A percentile compares a stretch with the other conserved stretches of the same genome.
Evolutionary conservation across 2,113 vertebrate species (phyloP).

Genomic region (Zeus faber): DNA sequence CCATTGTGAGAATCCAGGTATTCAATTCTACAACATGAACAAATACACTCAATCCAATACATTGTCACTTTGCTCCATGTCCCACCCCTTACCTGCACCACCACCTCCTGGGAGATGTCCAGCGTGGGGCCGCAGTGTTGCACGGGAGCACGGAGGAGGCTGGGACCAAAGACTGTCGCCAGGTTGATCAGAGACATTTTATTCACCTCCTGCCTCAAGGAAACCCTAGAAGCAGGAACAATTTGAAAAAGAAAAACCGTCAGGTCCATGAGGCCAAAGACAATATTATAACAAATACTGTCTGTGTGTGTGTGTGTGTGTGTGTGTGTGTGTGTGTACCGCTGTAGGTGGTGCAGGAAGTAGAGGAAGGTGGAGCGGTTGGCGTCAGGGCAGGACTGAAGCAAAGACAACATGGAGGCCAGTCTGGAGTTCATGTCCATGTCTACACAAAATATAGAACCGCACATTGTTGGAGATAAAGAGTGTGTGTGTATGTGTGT

Average conservation of each 20-base stretch:
- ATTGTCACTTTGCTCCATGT: too few species aligned
- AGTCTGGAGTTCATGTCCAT: constrained; percentile 53
- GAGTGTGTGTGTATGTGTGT: constrained; percentile 6
- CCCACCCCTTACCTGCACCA: constrained; percentile 73
- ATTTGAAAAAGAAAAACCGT: too few species aligned
- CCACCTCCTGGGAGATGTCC: constrained; percentile 75
- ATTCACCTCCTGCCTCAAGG: constrained; percentile 63
- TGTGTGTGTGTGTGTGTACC: constrained; percentile 40
- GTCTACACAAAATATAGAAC: constrained; percentile 34
- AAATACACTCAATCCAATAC: too few species aligned
- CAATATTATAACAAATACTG: too few species aligned
- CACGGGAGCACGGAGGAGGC: constrained; percentile 68
- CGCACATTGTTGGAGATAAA: neutral
- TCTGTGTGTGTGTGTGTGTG: too few species aligned
- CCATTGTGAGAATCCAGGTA: too few species aligned
- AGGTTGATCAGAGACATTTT: constrained; percentile 74
- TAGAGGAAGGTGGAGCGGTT: constrained; percentile 74
- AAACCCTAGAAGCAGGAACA: constrained; percentile 48
- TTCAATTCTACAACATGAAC: too few species aligned
- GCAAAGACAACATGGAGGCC: constrained; percentile 55
- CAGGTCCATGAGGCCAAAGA: too few species aligned
- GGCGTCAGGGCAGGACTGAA: constrained; percentile 59
- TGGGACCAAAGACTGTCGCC: constrained; percentile 76
- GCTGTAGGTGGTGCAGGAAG: constrained; percentile 70
- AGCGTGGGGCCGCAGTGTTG: constrained; percentile 29